Percentiles rank a stretch among this genome's conserved stretches.
phyloP scores from a whole-genome alignment of 1,140 invertebrate species.

The Brachionus koreanus region DNA sequence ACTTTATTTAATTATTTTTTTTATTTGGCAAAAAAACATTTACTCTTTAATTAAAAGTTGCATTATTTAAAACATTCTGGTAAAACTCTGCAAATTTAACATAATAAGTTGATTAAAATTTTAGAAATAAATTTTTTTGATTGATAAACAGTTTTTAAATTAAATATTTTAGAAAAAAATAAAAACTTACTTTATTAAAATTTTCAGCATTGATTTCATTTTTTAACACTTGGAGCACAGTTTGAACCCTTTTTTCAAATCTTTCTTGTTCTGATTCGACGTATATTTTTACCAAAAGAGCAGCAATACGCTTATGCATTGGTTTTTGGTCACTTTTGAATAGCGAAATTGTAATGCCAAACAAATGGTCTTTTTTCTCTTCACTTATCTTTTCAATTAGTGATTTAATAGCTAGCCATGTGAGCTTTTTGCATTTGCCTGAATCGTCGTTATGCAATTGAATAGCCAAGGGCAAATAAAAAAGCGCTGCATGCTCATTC shows the following conservation, averaged over 20 bases:
- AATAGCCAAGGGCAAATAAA: slow-evolving; percentile 71
- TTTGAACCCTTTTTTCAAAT: slow-evolving; percentile 47
- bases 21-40: no score
- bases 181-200: not conserved
- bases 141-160: no score
- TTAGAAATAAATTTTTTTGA: no score
- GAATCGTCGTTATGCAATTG: slow-evolving; percentile 59
- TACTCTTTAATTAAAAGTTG: no score
- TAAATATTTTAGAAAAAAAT: no score
- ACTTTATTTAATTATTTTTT: no score
- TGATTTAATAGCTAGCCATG: slow-evolving; percentile 54
- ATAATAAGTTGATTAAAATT: no score
- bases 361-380: not conserved
- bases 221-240: slow-evolving; percentile 50
- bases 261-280: slow-evolving; percentile 48
- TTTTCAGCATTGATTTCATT: slow-evolving; percentile 8
- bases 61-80: no score
- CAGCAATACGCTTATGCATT: slow-evolving; percentile 38
- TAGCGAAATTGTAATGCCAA: not conserved
- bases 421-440: slow-evolving; percentile 54
- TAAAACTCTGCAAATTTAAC: no score
- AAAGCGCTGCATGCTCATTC: slow-evolving; percentile 64
- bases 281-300: slow-evolving; percentile 21
- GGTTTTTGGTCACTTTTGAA: slow-evolving; percentile 41
- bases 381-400: slow-evolving; percentile 55